A percentile compares a stretch with the other conserved stretches of the same genome.
These are phyloP conservation scores for Uloborus diversus DNA, from an alignment of 1,140 invertebrate genomes.

Conservation along the genomic window DNA sequence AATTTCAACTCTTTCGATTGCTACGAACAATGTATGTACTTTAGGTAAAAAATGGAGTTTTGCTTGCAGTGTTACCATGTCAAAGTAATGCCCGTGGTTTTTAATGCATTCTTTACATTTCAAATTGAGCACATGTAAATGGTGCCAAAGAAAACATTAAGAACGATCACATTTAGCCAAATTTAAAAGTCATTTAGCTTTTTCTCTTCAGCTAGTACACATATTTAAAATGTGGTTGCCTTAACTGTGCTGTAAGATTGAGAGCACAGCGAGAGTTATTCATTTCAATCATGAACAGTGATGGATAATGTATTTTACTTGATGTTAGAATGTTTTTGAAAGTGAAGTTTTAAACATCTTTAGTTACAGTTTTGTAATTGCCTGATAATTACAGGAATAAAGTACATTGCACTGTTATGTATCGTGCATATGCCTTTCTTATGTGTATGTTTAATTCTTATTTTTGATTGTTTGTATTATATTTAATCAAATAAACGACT, in stretches of 20 bases:
- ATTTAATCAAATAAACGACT: background rate
- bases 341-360: slow-evolving; percentile 48
- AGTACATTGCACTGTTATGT: slow-evolving; percentile 52
- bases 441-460: background rate
- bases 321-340: slow-evolving; percentile 56
- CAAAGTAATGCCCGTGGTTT: background rate
- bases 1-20: slow-evolving; percentile 29
- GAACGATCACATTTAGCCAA: slow-evolving; percentile 6
- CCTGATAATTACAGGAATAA: slow-evolving; percentile 54
- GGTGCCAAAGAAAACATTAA: slow-evolving; percentile 45
- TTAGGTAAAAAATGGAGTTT: background rate
- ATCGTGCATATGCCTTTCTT: slow-evolving; percentile 34
- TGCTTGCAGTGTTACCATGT: background rate
- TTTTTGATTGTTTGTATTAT: background rate
- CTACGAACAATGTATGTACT: background rate
- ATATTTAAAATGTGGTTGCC: slow-evolving; percentile 49
- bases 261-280: slow-evolving; percentile 38
- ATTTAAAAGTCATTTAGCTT: slow-evolving; percentile 8
- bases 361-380: slow-evolving; percentile 55
- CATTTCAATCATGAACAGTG: slow-evolving; percentile 50
- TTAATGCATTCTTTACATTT: background rate
- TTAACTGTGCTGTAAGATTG: slow-evolving; percentile 43
- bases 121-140: background rate
- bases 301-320: slow-evolving; percentile 53
- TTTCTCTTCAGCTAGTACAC: background rate